Conservation (phyloP, 2,797 vertebrate genomes). For the Tenualosa thibaudeaui region DNA sequence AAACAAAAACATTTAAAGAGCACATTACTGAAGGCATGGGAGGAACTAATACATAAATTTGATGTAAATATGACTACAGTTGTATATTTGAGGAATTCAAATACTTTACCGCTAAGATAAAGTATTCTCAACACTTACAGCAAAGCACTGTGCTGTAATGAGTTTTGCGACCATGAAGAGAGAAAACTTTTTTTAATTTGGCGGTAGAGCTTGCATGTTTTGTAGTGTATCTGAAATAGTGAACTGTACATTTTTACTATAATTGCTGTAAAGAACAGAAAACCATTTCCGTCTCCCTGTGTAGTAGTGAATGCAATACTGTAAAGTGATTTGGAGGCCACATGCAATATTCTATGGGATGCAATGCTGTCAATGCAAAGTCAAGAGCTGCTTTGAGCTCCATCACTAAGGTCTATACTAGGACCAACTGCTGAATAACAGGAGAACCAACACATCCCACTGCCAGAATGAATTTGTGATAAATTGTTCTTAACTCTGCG, state of each 20-base stretch:
- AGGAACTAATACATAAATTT: background rate
- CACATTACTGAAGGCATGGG: background rate
- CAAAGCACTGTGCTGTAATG: slow-evolving; percentile 9
- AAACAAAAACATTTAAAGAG: background rate
- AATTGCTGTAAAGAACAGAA: background rate
- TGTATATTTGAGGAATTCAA: slow-evolving; percentile 15
- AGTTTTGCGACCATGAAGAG: background rate
- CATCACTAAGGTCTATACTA: background rate
- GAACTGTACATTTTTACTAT: background rate
- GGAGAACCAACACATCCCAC: background rate
- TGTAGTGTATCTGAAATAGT: slow-evolving; percentile 15
- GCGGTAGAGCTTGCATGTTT: background rate
- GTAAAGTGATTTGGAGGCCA: background rate
- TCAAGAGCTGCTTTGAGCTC: background rate
- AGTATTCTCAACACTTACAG: background rate
- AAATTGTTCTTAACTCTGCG: background rate
- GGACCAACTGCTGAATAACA: background rate
- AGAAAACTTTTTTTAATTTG: background rate
- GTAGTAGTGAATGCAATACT: slow-evolving; percentile 16
- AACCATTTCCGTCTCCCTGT: background rate
- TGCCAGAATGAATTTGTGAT: background rate
- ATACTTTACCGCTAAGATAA: background rate
- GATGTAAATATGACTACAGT: slow-evolving; percentile 3
- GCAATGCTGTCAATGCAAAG: background rate
- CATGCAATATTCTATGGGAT: background rate